phyloP scores from a whole-genome alignment of 1,140 invertebrate genomes.

The Latrodectus geometricus region DNA sequence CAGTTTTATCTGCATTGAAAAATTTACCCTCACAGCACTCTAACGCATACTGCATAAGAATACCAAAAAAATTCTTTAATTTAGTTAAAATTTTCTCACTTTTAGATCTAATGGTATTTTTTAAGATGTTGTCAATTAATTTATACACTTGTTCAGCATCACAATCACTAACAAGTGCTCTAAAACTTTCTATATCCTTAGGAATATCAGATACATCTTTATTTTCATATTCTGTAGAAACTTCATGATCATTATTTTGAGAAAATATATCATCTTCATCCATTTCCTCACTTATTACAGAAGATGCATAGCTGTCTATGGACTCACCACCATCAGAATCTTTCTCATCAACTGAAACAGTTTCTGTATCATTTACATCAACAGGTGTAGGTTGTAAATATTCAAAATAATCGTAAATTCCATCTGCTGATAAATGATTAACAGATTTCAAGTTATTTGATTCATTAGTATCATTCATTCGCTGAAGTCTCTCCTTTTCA shows the following conservation, averaged over 20 bases:
- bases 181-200: background rate
- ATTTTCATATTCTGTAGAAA: slow-evolving; percentile 69
- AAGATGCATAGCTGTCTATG: slow-evolving; percentile 61
- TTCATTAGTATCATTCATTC: slow-evolving; percentile 75
- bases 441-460: slow-evolving; percentile 13
- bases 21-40: slow-evolving; percentile 73
- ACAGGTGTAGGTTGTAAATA: slow-evolving; percentile 20
- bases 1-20: slow-evolving; percentile 67
- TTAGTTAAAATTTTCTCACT: slow-evolving; percentile 81
- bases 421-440: slow-evolving; percentile 79
- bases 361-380: slow-evolving; percentile 67
- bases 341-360: slow-evolving; percentile 62
- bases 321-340: slow-evolving; percentile 64
- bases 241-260: slow-evolving; percentile 15
- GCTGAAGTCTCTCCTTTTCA: slow-evolving; percentile 79
- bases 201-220: slow-evolving; percentile 60
- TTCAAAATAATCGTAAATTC: slow-evolving; percentile 78
- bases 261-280: slow-evolving; percentile 46
- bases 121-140: slow-evolving; percentile 85
- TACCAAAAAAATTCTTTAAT: slow-evolving; percentile 78
- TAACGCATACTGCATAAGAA: slow-evolving; percentile 81
- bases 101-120: slow-evolving; percentile 82
- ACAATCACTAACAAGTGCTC: slow-evolving; percentile 63
- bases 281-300: background rate
- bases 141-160: slow-evolving; percentile 75